Conservation (phyloP, 2,797 vertebrate species). For the Gymnoscopelus braueri region DNA sequence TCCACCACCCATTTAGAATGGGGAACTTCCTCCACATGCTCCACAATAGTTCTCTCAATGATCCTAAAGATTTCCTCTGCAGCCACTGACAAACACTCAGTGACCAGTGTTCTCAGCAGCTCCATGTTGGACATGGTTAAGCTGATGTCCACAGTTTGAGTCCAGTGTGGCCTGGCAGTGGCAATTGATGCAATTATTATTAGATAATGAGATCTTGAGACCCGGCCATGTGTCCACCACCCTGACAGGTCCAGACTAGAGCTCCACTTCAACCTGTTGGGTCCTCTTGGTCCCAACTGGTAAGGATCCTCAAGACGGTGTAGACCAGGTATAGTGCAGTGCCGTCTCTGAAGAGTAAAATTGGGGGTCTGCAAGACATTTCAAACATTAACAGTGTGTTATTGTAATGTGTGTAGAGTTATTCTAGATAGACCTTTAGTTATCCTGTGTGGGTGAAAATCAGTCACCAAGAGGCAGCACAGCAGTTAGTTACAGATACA, state of each 20-base stretch:
- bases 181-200: not conserved
- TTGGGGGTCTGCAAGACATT: not conserved
- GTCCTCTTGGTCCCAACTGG: conserved; percentile 10
- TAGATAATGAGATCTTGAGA: not conserved
- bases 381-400: not conserved
- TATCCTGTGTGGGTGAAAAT: too few relatives aligned
- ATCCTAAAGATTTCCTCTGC: conserved; percentile 53
- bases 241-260: not conserved
- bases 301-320: not conserved
- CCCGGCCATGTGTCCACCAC: not conserved
- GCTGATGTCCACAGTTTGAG: not conserved
- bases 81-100: conserved; percentile 42
- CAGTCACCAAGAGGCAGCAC: too few relatives aligned
- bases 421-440: too few relatives aligned
- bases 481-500: too few relatives aligned
- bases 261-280: not conserved
- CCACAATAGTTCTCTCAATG: conserved; percentile 27
- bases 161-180: too few relatives aligned
- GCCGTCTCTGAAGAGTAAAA: not conserved
- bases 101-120: conserved; percentile 39
- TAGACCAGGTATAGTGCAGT: not conserved
- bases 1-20: conserved; percentile 44
- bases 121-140: conserved; percentile 44
- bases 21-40: conserved; percentile 42
- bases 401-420: too few relatives aligned